Base-by-base conservation (phyloP, 2,888 invertebrate genomes). In the Helobdella robusta region DNA sequence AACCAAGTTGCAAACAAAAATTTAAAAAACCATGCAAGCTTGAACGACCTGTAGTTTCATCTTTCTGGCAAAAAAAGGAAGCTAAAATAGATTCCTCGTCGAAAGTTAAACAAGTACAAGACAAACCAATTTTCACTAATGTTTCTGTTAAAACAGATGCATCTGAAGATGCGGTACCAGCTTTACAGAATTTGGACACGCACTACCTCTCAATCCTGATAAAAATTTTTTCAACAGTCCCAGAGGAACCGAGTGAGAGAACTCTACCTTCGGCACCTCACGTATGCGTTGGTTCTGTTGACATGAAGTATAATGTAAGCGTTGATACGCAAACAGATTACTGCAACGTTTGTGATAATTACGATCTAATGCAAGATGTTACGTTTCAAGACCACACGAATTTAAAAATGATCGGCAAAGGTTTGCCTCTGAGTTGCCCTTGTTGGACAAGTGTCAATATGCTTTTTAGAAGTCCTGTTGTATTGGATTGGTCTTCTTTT, bases 331-430 rank as follows among this genome's bases (percentile, higher is more conserved):
- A 62, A 30, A 62, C 50, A 11, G 18, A 15, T 25, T 62, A 20
- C 30, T 62, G 48, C 34, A 50, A 15, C 20, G 32, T 20, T 5
- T 50, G 50, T 32, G 62, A 23, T 11, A 23, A 30, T 30, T 32
- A 62, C 50, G 34, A 62, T 23, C 48, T 62, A 32, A 30, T 62
- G 32, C n/a, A 62, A 5, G 50, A 48, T 34, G 50, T 50, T 23
- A 20, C 48, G 15, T 62, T 62, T 50, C 32, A 40, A 23, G 44
- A 50, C 11, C 23, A n/a, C 5, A 62, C 44, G 50, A 34, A 35
- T 23, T 20, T 32, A 6, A 62, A 50, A 23, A 48, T 50, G 60
- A 1, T 44, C n/a, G 46, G 32, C n/a, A 28, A 36, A 11, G 50
- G 62, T 2, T 2, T 3, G 8, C 48, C 48, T 28, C 62, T 60